Conservation (phyloP, 2,797 vertebrate genomes). For the Danio aesculapii region DNA sequence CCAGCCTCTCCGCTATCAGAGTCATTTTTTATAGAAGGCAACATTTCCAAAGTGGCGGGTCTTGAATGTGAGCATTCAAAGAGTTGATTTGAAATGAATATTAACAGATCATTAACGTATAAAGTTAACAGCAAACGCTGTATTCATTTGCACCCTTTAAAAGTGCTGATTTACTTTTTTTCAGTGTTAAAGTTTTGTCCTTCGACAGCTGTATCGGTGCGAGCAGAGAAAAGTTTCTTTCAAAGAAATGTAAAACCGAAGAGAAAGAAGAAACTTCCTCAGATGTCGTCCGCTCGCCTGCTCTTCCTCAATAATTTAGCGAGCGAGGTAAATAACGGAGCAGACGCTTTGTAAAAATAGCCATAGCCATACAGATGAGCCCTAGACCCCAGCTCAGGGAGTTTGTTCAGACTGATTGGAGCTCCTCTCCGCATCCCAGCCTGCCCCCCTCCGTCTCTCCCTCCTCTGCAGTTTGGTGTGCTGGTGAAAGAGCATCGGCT, state of each 20-base stretch:
- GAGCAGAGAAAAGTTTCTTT: conserved; percentile 29
- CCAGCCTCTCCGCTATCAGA: conserved; percentile 46
- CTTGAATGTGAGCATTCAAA: conserved; percentile 39
- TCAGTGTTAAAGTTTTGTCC: not conserved
- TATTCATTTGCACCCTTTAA: conserved; percentile 6
- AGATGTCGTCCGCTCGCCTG: conserved; percentile 7
- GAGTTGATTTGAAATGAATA: conserved; percentile 43
- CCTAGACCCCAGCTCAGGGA: conserved; percentile 68
- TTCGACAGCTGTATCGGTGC: conserved; percentile 11
- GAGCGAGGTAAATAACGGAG: conserved; percentile 46
- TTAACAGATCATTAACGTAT: conserved; percentile 50
- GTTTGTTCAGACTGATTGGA: conserved; percentile 72
- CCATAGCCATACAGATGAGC: conserved; percentile 58
- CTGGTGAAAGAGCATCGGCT: conserved; percentile 84
- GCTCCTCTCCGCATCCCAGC: conserved; percentile 67
- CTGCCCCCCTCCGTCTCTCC: conserved; percentile 51
- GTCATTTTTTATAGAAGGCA: conserved; percentile 53
- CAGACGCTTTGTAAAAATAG: conserved; percentile 65
- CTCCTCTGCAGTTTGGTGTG: conserved; percentile 70
- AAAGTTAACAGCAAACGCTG: not conserved
- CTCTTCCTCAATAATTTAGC: conserved; percentile 33
- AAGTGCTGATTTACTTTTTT: not conserved
- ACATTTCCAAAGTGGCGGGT: conserved; percentile 45
- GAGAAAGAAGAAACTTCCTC: conserved; percentile 24
- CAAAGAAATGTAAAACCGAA: conserved; percentile 34